phyloP scores from a whole-genome alignment of 2,113 vertebrate genomes.

The Cyprinus carpio region DNA sequence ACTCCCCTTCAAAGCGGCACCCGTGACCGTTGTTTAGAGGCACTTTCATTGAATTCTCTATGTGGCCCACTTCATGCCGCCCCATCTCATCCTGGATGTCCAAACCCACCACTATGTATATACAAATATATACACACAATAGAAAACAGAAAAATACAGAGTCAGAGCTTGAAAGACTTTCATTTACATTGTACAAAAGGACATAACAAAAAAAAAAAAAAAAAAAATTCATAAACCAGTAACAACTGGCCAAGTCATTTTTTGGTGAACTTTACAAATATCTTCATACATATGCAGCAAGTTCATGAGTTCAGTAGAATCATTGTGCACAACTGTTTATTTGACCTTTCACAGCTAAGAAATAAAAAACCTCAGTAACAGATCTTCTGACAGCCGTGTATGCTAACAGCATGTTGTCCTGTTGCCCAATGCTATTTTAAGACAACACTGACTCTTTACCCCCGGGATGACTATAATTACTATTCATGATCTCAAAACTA shows the following conservation, averaged over 20 bases:
- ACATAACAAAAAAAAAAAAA: too few species aligned
- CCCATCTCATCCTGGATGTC: constrained; percentile 99
- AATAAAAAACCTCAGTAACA: background rate
- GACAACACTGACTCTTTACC: background rate
- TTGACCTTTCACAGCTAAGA: background rate
- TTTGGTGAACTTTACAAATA: background rate
- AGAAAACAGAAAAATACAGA: background rate
- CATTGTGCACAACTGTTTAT: background rate
- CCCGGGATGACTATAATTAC: background rate
- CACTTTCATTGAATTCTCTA: constrained; percentile 97
- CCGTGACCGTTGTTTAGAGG: constrained; percentile 87
- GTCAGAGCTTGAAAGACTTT: background rate
- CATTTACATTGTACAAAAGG: background rate
- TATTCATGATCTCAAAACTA: background rate
- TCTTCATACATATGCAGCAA: too few species aligned
- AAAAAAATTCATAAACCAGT: too few species aligned
- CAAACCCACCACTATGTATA: constrained; percentile 87
- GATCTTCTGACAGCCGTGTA: background rate
- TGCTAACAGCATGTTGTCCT: background rate
- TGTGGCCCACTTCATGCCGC: constrained; percentile 95
- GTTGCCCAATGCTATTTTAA: constrained; percentile 6
- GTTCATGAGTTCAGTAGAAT: background rate
- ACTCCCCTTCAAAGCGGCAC: constrained; percentile 95
- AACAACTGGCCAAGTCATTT: too few species aligned
- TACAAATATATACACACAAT: background rate